Evolutionary conservation across 2,113 vertebrate genomes (phyloP).

Genomic region (Aviceda subcristata): DNA sequence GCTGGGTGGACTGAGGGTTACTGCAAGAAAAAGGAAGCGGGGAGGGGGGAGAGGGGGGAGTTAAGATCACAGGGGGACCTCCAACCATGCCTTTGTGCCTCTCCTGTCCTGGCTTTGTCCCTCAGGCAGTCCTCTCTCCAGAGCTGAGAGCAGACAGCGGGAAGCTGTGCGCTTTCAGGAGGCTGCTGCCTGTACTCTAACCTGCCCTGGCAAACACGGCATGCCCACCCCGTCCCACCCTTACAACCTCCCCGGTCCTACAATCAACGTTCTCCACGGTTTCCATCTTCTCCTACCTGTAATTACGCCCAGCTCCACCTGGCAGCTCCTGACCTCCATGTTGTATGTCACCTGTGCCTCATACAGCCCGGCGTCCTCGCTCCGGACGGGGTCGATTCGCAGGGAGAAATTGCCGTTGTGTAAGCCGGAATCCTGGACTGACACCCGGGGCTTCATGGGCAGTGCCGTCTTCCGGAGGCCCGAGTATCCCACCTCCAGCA

Average conservation of each 20-base stretch:
- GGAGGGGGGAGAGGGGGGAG: accelerated
- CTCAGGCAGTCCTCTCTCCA: background rate
- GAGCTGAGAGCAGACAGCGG: background rate
- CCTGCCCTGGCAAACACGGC: background rate
- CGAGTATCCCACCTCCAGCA: conserved; percentile 4
- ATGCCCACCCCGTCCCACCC: background rate
- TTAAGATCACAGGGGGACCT: too few relatives aligned
- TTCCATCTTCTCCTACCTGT: conserved; percentile 45
- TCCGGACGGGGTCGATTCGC: background rate
- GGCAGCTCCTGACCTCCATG: background rate
- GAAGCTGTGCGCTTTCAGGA: background rate
- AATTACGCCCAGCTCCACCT: conserved; percentile 27
- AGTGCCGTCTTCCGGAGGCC: conserved; percentile 6
- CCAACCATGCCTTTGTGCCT: background rate
- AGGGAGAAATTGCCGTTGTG: conserved; percentile 43
- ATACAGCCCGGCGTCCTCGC: background rate
- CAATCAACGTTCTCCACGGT: background rate
- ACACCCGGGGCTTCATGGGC: conserved; percentile 35
- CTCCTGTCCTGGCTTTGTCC: background rate
- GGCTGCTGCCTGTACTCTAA: background rate
- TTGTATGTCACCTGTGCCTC: background rate
- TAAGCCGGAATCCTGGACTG: background rate
- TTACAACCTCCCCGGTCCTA: accelerated
- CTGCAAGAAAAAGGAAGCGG: background rate
- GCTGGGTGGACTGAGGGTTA: conserved; percentile 42